Percentiles rank a stretch among this genome's conserved stretches.
phyloP scores from a whole-genome alignment of 2,113 vertebrate species.

The Dipodomys stephensi region DNA sequence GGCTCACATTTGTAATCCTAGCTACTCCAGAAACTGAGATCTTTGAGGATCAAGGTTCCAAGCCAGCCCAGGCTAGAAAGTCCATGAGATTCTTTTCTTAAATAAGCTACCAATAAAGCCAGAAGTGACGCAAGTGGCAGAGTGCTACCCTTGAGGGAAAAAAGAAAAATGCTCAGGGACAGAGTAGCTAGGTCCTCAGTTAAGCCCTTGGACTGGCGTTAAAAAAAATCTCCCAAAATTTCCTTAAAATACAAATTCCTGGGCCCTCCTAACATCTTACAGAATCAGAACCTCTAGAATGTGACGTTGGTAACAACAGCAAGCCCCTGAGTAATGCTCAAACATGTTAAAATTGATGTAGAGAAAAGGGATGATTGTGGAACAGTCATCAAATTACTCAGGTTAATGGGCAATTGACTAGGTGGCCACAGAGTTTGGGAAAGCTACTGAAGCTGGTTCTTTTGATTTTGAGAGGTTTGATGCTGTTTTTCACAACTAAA shows the following conservation, averaged over 20 bases:
- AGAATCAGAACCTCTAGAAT: background rate
- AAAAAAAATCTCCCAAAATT: background rate
- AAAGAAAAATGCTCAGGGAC: too few relatives aligned
- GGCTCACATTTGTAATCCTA: too few relatives aligned
- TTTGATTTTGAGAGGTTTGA: background rate
- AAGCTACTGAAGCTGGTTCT: background rate
- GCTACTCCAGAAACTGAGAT: too few relatives aligned
- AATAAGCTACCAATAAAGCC: too few relatives aligned
- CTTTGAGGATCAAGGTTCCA: too few relatives aligned
- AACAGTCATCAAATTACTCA: background rate
- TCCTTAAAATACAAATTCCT: constrained; percentile 27
- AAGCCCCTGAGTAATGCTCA: background rate
- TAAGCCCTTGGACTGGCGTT: too few relatives aligned
- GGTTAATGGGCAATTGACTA: background rate
- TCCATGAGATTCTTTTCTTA: too few relatives aligned
- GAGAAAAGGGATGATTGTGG: background rate
- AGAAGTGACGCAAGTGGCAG: too few relatives aligned
- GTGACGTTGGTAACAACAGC: background rate
- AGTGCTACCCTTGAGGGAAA: too few relatives aligned
- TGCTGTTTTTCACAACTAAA: background rate
- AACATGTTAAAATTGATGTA: background rate
- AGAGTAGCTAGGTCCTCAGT: too few relatives aligned
- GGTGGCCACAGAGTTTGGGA: background rate
- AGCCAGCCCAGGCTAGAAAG: too few relatives aligned
- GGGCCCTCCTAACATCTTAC: background rate